Evolutionary conservation across 2,797 vertebrate genomes (phyloP), one percentile per base, ranked within the genome.

Genomic region (Sphenodon punctatus): DNA sequence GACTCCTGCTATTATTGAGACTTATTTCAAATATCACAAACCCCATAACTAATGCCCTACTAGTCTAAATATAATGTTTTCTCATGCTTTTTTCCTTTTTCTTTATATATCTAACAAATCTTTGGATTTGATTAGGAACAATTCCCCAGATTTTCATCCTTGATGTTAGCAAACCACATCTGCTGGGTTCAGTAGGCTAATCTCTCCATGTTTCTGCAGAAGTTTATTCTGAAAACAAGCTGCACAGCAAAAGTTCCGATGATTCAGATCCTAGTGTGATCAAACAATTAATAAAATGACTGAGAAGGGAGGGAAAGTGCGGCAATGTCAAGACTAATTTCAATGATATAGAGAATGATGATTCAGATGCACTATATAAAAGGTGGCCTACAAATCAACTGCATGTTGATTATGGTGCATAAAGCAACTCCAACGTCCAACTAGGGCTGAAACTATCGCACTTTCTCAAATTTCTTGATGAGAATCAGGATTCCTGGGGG

Each of bases 321-420:
- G 25, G 25, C 1, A 69, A 74, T 68, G 9, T 49, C n/a, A 49
- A 16, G 3, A 59, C 53, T 23, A 49, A 60, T 51, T 67, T 77
- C 82, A 30, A 48, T n/a, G n/a, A 2, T 69, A 67, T 72, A 12
- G 45, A 4, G 70, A 48, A 63, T 63, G 10, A 1, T n/a, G 12
- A 65, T 70, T 85, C 32, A 67, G 48, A 41, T 12, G 0, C 56
- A 20, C 75, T 23, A n/a, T 7, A 13, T 39, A 22, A 75, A 77
- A 34, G 7, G 61, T 0, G 1, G 27, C 2, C 27, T 56, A 27
- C 13, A 74, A 51, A 36, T 38, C 2, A 48, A 22, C 0, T 1
- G 25, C 4, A 32, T 32, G 30, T 32, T 20, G 55, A 32, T 55
- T 30, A 32, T 27, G 51, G 30, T 55, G 51, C 7, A 32, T 12